Evolutionary conservation across 2,797 vertebrate genomes (phyloP).

Genomic region (Bradypus variegatus): DNA sequence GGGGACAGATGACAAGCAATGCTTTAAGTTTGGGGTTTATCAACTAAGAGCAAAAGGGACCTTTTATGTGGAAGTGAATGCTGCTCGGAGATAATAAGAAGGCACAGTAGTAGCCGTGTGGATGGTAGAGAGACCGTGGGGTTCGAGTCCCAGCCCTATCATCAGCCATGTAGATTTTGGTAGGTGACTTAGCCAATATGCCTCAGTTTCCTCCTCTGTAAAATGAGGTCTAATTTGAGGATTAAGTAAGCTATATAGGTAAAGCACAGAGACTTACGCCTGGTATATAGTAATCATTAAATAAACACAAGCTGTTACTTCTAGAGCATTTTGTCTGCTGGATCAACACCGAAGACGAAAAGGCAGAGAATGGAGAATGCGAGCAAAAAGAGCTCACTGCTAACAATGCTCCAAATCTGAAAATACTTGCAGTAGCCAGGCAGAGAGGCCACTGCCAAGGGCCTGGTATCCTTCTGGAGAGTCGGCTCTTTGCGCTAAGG

Average conservation of each 20-base stretch:
- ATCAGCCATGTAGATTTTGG: too few relatives aligned
- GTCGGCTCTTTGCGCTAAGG: neutral
- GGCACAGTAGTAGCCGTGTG: too few relatives aligned
- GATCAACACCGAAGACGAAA: neutral
- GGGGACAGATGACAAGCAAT: neutral
- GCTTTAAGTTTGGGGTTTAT: neutral
- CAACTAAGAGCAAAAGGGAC: neutral
- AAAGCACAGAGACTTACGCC: neutral
- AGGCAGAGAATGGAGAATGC: neutral
- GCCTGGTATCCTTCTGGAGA: neutral
- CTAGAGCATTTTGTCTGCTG: neutral
- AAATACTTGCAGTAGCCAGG: neutral
- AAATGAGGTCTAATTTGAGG: neutral
- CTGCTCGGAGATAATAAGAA: neutral
- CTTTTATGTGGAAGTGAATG: neutral
- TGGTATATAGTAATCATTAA: neutral
- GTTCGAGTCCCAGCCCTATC: neutral
- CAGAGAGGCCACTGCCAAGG: neutral
- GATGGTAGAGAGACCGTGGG: neutral
- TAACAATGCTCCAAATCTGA: neutral
- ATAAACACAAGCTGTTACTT: neutral
- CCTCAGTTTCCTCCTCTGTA: neutral
- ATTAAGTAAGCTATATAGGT: neutral
- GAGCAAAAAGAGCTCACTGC: neutral
- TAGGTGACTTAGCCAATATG: neutral